These are phyloP conservation scores for Koerneria pararmatus DNA, from an alignment of 2,888 invertebrate genomes.

Conservation along the genomic window DNA sequence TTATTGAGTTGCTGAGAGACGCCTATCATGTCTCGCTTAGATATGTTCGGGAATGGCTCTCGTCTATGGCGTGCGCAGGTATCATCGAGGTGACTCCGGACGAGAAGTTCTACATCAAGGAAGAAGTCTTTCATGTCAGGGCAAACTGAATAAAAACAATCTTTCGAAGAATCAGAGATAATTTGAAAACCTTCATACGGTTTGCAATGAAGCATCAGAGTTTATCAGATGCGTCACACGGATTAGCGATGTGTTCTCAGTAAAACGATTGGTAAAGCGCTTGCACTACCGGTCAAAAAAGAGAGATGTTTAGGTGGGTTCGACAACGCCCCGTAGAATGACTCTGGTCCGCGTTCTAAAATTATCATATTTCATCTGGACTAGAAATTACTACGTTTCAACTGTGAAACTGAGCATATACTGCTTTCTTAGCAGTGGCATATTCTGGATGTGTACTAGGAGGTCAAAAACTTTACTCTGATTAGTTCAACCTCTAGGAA, in stretches of 20 bases:
- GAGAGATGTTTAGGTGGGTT: too few species aligned
- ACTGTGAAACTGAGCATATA: neutral
- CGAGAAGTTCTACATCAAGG: slow-evolving; percentile 30
- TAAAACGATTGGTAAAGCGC: too few species aligned
- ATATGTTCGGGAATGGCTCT: slow-evolving; percentile 32
- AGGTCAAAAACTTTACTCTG: neutral
- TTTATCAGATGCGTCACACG: too few species aligned
- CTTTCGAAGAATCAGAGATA: too few species aligned
- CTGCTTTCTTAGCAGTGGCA: neutral
- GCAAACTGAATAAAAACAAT: neutral
- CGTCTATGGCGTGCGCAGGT: slow-evolving; percentile 32
- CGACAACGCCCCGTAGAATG: too few species aligned
- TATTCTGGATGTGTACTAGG: neutral
- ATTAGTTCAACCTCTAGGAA: slow-evolving; percentile 13
- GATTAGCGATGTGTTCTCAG: too few species aligned
- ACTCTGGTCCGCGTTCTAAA: too few species aligned
- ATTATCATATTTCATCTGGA: too few species aligned
- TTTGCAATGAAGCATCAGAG: too few species aligned
- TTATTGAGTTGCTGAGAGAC: too few species aligned
- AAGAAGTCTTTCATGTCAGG: slow-evolving; percentile 19
- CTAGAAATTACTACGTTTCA: neutral
- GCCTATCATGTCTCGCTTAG: slow-evolving; percentile 17
- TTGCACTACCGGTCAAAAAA: too few species aligned
- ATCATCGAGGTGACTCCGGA: slow-evolving; percentile 31
- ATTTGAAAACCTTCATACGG: too few species aligned